Evolutionary conservation across 2,113 vertebrate genomes (phyloP).

Genomic region (Prietella phreatophila): DNA sequence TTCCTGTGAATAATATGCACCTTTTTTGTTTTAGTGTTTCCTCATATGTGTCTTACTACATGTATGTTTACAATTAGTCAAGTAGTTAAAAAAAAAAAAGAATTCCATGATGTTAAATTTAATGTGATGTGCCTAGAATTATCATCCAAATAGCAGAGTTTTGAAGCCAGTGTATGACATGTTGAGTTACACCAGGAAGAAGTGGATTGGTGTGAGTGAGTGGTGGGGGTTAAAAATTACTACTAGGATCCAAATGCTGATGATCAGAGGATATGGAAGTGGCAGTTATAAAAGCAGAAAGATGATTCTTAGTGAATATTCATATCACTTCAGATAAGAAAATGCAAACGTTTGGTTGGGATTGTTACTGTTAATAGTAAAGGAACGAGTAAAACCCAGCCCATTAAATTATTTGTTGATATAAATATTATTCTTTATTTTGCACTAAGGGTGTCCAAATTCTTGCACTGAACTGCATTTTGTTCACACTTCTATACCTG

Average conservation of each 20-base stretch:
- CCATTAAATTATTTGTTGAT: neutral
- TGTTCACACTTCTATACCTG: slow-evolving; percentile 15
- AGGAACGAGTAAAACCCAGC: neutral
- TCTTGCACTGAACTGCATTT: neutral
- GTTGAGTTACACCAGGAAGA: neutral
- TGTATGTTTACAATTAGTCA: neutral
- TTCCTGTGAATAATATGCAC: slow-evolving; percentile 42
- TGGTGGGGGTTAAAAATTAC: neutral
- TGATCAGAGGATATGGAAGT: neutral
- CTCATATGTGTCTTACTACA: neutral
- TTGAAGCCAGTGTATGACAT: neutral
- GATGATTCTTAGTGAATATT: neutral
- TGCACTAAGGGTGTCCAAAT: neutral
- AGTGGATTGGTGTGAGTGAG: neutral
- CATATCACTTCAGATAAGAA: neutral
- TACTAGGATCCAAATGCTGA: neutral
- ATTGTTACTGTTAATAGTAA: no score
- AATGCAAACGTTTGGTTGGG: neutral
- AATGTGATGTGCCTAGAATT: neutral
- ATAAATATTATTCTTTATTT: slow-evolving; percentile 31
- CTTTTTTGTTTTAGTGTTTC: neutral
- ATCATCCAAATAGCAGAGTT: neutral
- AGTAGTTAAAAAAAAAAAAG: neutral
- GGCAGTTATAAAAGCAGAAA: neutral
- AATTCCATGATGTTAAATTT: neutral